Evolutionary conservation across 2,888 invertebrate species (phyloP).

Genomic region (Oligia fasciuncula): DNA sequence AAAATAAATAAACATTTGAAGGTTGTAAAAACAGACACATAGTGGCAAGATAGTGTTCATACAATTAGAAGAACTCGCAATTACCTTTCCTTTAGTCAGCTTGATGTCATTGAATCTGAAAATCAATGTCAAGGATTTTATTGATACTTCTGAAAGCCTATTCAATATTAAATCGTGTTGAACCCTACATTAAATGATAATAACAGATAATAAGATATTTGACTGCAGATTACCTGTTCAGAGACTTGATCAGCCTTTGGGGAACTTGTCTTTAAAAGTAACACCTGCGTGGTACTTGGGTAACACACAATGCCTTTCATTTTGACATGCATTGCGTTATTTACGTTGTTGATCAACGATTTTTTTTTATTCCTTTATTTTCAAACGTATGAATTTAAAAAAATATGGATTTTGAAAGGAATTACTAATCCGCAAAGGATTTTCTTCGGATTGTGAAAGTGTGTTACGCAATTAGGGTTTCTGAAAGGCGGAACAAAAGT

Average conservation of each 20-base stretch:
- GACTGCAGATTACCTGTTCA: background rate
- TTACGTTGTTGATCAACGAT: background rate
- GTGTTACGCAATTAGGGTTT: background rate
- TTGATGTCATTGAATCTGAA: background rate
- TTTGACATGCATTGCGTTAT: background rate
- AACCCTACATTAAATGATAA: background rate
- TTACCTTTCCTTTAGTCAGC: background rate
- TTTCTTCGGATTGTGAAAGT: background rate
- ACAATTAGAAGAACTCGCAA: background rate
- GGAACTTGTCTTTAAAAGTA: background rate
- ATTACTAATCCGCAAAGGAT: background rate
- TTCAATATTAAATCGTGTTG: background rate
- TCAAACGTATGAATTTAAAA: no score
- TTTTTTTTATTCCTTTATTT: no score
- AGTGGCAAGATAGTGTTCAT: background rate
- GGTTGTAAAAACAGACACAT: background rate
- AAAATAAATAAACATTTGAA: background rate
- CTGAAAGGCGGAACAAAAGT: constrained; percentile 17
- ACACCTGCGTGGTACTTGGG: background rate
- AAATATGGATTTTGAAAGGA: no score
- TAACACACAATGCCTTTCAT: background rate
- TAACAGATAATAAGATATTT: background rate
- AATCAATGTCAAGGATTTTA: background rate
- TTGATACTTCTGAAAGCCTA: background rate
- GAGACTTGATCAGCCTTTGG: background rate